Conservation (phyloP, 2,888 invertebrate species). For the Chymomyza procnemis region DNA sequence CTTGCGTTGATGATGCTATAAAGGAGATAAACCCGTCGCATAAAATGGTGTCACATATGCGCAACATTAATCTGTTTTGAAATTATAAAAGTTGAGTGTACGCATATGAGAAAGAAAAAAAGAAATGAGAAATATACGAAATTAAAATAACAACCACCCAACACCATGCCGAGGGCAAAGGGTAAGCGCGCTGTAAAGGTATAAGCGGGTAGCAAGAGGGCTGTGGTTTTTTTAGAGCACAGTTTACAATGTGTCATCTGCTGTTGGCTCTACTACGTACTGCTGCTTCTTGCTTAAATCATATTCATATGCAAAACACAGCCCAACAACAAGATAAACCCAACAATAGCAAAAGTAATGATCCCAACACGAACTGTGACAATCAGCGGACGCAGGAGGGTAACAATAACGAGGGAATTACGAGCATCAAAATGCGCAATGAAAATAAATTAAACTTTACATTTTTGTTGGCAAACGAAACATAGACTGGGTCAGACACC, state of each 20-base stretch:
- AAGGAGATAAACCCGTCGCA: slow-evolving; percentile 74
- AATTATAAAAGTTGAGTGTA: slow-evolving; percentile 71
- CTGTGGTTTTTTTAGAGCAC: slow-evolving; percentile 60
- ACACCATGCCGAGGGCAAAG: not conserved
- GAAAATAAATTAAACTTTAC: slow-evolving; percentile 77
- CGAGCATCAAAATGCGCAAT: slow-evolving; percentile 76
- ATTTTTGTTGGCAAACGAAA: too few species aligned
- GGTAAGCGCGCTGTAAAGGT: slow-evolving; percentile 16
- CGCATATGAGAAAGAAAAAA: slow-evolving; percentile 19
- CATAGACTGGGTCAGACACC: slow-evolving; percentile 10
- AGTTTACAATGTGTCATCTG: slow-evolving; percentile 59
- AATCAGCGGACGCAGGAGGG: slow-evolving; percentile 21
- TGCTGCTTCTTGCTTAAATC: slow-evolving; percentile 43
- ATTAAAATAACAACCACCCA: slow-evolving; percentile 71
- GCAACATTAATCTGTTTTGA: slow-evolving; percentile 76
- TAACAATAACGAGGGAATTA: slow-evolving; percentile 74
- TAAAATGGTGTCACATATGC: slow-evolving; percentile 74
- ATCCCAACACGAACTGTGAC: slow-evolving; percentile 70
- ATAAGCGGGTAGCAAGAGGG: slow-evolving; percentile 5
- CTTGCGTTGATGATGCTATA: slow-evolving; percentile 65
- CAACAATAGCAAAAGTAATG: slow-evolving; percentile 65
- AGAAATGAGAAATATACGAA: slow-evolving; percentile 40
- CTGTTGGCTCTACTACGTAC: not conserved
- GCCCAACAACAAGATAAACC: slow-evolving; percentile 21
- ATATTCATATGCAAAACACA: slow-evolving; percentile 70